phyloP scores from a whole-genome alignment of 2,113 vertebrate species.

The Hepsetus odoe region DNA sequence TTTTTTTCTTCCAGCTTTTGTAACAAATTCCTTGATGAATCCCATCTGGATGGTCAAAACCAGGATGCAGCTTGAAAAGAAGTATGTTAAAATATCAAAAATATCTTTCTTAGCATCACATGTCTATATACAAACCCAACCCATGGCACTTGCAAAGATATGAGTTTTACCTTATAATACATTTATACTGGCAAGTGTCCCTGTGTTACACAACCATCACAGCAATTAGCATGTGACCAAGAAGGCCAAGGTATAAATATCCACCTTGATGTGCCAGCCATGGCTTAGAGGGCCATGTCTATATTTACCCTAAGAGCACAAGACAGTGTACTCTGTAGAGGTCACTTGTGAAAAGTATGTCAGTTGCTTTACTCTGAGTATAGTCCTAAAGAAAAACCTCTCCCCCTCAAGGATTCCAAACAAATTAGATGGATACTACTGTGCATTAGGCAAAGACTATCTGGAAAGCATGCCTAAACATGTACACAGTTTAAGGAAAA shows the following conservation, averaged over 20 bases:
- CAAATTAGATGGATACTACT: neutral
- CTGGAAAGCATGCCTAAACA: neutral
- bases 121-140: neutral
- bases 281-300: slow-evolving; percentile 57
- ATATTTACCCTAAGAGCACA: slow-evolving; percentile 67
- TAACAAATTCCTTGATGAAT: slow-evolving; percentile 97
- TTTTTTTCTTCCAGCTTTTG: slow-evolving; percentile 78
- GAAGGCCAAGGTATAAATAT: slow-evolving; percentile 68
- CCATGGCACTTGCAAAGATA: neutral
- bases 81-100: slow-evolving; percentile 70
- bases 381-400: slow-evolving; percentile 20
- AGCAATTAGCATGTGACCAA: slow-evolving; percentile 65
- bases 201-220: slow-evolving; percentile 17
- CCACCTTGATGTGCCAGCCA: slow-evolving; percentile 62
- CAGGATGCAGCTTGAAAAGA: slow-evolving; percentile 94
- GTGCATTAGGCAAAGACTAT: neutral
- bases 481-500: neutral
- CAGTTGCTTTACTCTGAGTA: slow-evolving; percentile 15
- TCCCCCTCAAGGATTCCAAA: neutral
- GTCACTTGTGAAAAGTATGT: slow-evolving; percentile 45
- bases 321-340: slow-evolving; percentile 52
- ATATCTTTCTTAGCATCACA: neutral
- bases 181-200: neutral
- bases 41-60: slow-evolving; percentile 98
- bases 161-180: neutral